A percentile compares a stretch with the other conserved stretches of the same genome.
Conservation (phyloP, 2,113 vertebrate genomes). For the Amphiprion ocellaris region DNA sequence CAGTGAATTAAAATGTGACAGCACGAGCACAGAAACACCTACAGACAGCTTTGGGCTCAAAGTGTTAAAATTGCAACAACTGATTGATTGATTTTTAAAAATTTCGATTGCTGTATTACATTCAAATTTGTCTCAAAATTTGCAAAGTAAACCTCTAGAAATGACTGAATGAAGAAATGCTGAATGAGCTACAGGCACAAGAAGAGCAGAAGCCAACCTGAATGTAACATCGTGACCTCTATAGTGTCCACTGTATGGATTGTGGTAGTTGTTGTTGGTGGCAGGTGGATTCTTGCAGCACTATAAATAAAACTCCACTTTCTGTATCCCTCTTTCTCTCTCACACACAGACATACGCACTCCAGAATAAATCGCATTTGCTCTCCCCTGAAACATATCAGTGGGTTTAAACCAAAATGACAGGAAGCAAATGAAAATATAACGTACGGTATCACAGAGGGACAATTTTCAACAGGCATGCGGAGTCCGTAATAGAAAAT, state of each 20-base stretch:
- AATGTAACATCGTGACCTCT: not conserved
- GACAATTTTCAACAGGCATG: slow-evolving; percentile 63
- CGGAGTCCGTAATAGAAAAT: slow-evolving; percentile 68
- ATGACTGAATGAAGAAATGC: not conserved
- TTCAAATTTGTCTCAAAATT: not conserved
- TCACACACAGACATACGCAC: slow-evolving; percentile 14
- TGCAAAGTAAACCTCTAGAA: not conserved
- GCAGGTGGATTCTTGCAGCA: slow-evolving; percentile 11
- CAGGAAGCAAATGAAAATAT: slow-evolving; percentile 79
- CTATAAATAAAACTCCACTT: not conserved
- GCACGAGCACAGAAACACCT: too few species aligned
- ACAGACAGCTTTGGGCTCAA: too few species aligned
- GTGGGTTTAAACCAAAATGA: slow-evolving; percentile 73
- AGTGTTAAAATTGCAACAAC: too few species aligned
- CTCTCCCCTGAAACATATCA: slow-evolving; percentile 67
- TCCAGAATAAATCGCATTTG: slow-evolving; percentile 71
- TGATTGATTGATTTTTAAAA: too few species aligned
- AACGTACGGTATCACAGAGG: slow-evolving; percentile 70
- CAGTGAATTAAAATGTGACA: too few species aligned
- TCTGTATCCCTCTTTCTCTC: not conserved
- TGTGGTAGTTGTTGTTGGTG: slow-evolving; percentile 10
- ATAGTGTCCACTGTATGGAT: not conserved
- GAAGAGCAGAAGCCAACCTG: not conserved
- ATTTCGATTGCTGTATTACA: not conserved
- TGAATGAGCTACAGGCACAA: not conserved